Evolutionary conservation across 2,888 invertebrate genomes (phyloP), one percentile per base, ranked within the genome.

Genomic region (Liopterus haemorrhoidalis): DNA sequence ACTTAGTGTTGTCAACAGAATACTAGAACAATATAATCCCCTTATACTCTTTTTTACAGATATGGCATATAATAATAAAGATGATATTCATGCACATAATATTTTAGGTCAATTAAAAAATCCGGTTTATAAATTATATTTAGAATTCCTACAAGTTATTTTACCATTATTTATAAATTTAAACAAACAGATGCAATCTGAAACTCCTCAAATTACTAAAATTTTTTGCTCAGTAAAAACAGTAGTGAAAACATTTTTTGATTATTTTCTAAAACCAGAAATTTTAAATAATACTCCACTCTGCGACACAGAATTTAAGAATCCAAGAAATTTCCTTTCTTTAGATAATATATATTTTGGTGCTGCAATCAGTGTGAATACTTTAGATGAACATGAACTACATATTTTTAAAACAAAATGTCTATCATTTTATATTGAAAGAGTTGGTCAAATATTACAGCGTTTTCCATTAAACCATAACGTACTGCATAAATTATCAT

Each of bases 101-200:
- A 38, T 33, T 27, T 20, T 25, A 9, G 12, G 4, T 6, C 15
- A n/a, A 28, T 14, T 38, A 15, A 38, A 30, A 16, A 38, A 38
- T 27, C 24, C 27, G 5, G 24, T 32, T 31, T 38, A 4, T 25
- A 38, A 38, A 38, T 38, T 38, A 38, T 38, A 38, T 21, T 38
- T 38, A 14, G 25, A 38, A 32, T 38, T 33, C 25, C 14, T 38
- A 14, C n/a, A 38, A 9, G 22, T 12, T 30, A 27, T 38, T 22
- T 27, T 38, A 15, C 39, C 39, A 4, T 12, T 25, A 20, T 38
- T 38, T 25, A 14, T 27, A 9, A 27, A 38, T 27, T 27, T 38
- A n/a, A 38, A 33, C 15, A 33, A 12, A 38, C 25, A 38, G 18
- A 38, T 38, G 39, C 39, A 38, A 14, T 38, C 39, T 25, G 39